Conservation (phyloP, 2,888 invertebrate species). For the Netelia melanura region DNA sequence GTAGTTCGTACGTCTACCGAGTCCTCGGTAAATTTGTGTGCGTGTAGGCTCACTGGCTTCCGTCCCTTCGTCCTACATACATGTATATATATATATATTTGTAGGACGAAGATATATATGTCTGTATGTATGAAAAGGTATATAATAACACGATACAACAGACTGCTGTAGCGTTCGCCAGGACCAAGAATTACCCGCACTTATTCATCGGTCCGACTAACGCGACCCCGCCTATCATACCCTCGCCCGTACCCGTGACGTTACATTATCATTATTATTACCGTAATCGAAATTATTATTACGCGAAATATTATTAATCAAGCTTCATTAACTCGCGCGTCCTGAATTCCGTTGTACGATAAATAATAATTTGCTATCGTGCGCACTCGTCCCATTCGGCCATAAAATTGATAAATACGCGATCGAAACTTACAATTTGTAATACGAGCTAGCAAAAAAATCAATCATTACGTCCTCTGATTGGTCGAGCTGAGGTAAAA, state of each 20-base stretch:
- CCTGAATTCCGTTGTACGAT: background rate
- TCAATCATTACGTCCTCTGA: too few relatives aligned
- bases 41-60: slow-evolving; percentile 33
- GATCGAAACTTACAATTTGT: too few relatives aligned
- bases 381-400: too few relatives aligned
- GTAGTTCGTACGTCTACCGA: slow-evolving; percentile 6
- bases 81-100: background rate
- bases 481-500: too few relatives aligned
- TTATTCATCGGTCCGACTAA: slow-evolving; percentile 66
- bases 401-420: too few relatives aligned
- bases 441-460: too few relatives aligned
- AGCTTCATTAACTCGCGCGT: background rate
- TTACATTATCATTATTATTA: slow-evolving; percentile 38
- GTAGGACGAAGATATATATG: background rate
- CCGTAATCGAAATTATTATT: slow-evolving; percentile 25
- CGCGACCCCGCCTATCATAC: slow-evolving; percentile 52
- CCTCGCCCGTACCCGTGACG: slow-evolving; percentile 10
- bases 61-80: slow-evolving; percentile 21
- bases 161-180: slow-evolving; percentile 25
- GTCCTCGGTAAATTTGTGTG: slow-evolving; percentile 28
- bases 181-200: slow-evolving; percentile 67
- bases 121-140: background rate
- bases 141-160: background rate
- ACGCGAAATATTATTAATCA: background rate
- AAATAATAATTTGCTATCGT: slow-evolving; percentile 6